Conservation (phyloP, 2,888 invertebrate genomes). For the Empis stercorea region DNA sequence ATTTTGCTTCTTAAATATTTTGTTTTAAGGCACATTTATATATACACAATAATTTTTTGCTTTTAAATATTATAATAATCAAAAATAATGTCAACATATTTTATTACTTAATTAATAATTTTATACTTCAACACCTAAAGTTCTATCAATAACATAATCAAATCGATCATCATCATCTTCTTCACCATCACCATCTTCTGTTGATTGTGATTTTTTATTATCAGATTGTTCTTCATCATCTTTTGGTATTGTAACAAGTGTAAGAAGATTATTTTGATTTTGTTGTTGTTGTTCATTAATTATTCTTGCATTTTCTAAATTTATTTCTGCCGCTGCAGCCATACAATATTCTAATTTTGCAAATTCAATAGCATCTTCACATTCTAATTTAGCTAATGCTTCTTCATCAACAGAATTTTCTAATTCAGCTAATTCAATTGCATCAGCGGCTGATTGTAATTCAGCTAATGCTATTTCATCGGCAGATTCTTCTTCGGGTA, state of each 20-base stretch:
- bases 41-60: no score
- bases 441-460: constrained; percentile 10
- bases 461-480: constrained; percentile 13
- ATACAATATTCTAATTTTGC: constrained; percentile 7
- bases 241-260: no score
- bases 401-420: constrained; percentile 12
- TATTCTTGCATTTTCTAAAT: constrained; percentile 9
- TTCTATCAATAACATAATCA: constrained; percentile 72
- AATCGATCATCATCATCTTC: constrained; percentile 42
- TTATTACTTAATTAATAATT: no score
- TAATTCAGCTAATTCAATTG: constrained; percentile 14
- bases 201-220: background rate
- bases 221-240: no score
- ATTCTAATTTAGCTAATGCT: constrained; percentile 6
- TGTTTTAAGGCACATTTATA: no score
- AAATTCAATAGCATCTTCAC: constrained; percentile 6
- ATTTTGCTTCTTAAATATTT: no score
- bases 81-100: background rate
- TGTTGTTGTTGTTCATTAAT: constrained; percentile 2
- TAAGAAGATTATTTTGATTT: constrained; percentile 1
- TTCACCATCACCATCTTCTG: constrained; percentile 26
- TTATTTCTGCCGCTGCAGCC: constrained; percentile 1
- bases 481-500: constrained; percentile 8
- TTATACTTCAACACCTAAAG: constrained; percentile 74
- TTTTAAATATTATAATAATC: no score